Conservation (phyloP, 2,113 vertebrate species). For the Nothocercus julius region DNA sequence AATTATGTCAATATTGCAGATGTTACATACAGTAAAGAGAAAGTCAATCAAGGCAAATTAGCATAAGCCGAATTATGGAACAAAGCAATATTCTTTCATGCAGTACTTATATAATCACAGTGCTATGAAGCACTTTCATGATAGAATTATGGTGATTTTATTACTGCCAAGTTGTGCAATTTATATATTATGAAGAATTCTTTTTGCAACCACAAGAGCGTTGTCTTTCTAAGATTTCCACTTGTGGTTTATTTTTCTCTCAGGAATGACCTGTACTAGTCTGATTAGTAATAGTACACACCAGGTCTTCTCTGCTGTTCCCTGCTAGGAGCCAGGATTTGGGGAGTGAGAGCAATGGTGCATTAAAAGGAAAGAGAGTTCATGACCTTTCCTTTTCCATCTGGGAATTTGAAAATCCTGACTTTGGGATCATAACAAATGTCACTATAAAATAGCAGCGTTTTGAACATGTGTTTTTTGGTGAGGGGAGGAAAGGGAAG, state of each 20-base stretch:
- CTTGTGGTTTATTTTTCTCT: background rate
- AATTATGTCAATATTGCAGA: background rate
- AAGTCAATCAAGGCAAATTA: background rate
- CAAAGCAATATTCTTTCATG: background rate
- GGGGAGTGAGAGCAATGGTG: fast-evolving
- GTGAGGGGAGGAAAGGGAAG: background rate
- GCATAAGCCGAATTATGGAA: background rate
- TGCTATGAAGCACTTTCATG: background rate
- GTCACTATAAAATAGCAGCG: background rate
- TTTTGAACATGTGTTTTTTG: background rate
- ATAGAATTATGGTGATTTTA: background rate
- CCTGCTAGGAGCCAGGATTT: background rate
- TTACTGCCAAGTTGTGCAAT: background rate
- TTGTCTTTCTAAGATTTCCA: background rate
- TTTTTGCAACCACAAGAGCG: background rate
- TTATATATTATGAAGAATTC: background rate
- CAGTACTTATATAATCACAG: background rate
- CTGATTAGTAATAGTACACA: background rate
- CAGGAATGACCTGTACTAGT: background rate
- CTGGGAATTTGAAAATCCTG: background rate
- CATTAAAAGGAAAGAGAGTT: background rate
- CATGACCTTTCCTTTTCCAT: fast-evolving
- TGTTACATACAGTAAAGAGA: background rate
- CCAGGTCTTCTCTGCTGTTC: background rate
- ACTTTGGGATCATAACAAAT: background rate